Evolutionary conservation across 1,140 invertebrate species (phyloP), one percentile per base, ranked within the genome.

Genomic region (Lordiphosa collinella): DNA sequence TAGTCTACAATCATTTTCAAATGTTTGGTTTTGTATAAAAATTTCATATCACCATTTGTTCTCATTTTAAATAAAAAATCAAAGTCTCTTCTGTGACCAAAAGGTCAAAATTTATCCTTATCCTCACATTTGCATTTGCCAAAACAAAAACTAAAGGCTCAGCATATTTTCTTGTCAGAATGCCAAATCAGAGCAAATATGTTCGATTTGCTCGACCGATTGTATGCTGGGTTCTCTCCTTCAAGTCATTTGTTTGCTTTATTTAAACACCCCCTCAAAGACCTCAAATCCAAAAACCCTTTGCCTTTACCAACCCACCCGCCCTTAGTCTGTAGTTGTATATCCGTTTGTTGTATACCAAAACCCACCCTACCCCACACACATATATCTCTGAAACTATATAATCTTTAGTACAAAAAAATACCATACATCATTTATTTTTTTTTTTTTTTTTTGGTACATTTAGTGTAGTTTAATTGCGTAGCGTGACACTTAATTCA

Each of bases 261-360:
- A 22, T 53, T 25, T 9, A 43, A 31, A 10, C 32, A 47, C 49
- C 9, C 12, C 13, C 11, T 14, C n/a, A 14, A 8, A 22, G 25
- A n/a, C 6, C 25, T 22, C 31, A 32, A 10, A 13, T n/a, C 55
- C 32, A 16, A 52, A 35, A 47, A 35, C 10, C 40, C 37, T 11
- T 59, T 40, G 13, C 25, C 14, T n/a, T 22, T 16, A 2, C 12
- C 16, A 22, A 47, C 36, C 56, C 36, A 35, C 52, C 38, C n/a
- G n/a, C 66, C 46, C 46, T 44, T 76, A 76, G 72, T 63, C 55
- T 66, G 66, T 69, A 68, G 66, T 58, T 54, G 65, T 69, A 58
- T 61, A 55, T 49, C 40, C 53, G 50, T 69, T 65, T 75, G 62
- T 72, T 64, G 58, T 63, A 66, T 68, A 74, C 52, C 62, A 71